Evolutionary conservation across 2,888 invertebrate genomes (phyloP), one percentile per base, ranked within the genome.

Genomic region (Nemotelus pantherinus): DNA sequence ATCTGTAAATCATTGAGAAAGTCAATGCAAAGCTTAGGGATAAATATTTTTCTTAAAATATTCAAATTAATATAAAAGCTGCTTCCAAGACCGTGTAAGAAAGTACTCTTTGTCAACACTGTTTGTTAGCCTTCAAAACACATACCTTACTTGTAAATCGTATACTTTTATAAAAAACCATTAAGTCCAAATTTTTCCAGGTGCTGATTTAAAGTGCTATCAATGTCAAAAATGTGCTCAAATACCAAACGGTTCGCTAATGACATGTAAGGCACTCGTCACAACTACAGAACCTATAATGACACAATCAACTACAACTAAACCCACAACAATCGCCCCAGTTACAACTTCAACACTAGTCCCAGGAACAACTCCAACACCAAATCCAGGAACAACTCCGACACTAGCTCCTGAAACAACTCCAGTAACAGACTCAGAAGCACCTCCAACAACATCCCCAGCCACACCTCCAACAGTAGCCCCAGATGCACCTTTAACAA

Each of bases 181-280:
- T 25, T 25, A 25, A 25, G 25, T 25, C 25, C 50, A 7, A 50
- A 7, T 50, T 50, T 5, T 72, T 60, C n/a, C 47, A 74, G 74
- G 74, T 48, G 25, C 43, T n/a, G 60, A 47, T 39, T 44, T 74
- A 6, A 47, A 63, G 48, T 79, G 79, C n/a, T 79, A 79, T 47
- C 57, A 48, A 4, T 79, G 79, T 57, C 53, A 58, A 47, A 72
- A 79, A 43, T 79, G 79, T 25, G 70, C 67, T 50, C 48, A 58
- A 63, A 43, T 76, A 3, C 50, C 77, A 0, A 58, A 79, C n/a
- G 63, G 71, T 25, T 71, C 74, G 10, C n/a, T 72, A 5, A 44
- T 75, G 3, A 4, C 74, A 50, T 72, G 48, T 47, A 70, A 74
- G 10, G 68, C 74, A 43, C 53, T 9, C 7, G 10, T 6, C 53